Percentiles rank a stretch among this genome's conserved stretches.
Conservation (phyloP, 2,888 invertebrate genomes). For the Agonopterix alstromeriana region DNA sequence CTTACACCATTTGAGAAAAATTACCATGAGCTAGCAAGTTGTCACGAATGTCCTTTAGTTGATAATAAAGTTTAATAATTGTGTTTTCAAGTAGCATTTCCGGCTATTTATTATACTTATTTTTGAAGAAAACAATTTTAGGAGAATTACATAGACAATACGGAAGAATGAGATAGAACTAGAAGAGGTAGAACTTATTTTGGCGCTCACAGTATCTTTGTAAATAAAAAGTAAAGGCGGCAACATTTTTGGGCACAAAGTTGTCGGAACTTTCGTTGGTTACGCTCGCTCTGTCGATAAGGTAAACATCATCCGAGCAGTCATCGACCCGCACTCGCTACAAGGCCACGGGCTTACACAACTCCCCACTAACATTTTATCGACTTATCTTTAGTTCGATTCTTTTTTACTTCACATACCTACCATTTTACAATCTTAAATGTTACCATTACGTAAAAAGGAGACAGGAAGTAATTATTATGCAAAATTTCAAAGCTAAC, state of each 20-base stretch:
- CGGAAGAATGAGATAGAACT: too few species aligned
- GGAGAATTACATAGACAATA: too few species aligned
- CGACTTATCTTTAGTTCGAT: conserved; percentile 21
- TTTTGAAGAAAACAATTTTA: too few species aligned
- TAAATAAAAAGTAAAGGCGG: conserved; percentile 25
- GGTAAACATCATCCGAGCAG: conserved; percentile 63
- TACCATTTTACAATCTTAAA: neutral
- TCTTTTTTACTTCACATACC: conserved; percentile 4
- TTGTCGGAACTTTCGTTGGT: conserved; percentile 52
- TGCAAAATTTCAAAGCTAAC: conserved; percentile 19
- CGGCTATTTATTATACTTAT: too few species aligned
- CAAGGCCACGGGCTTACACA: conserved; percentile 71
- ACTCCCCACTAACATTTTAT: conserved; percentile 45
- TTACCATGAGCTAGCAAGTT: too few species aligned
- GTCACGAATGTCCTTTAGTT: too few species aligned
- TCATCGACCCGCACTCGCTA: conserved; percentile 55
- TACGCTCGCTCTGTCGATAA: conserved; percentile 52
- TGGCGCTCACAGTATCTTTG: conserved; percentile 9
- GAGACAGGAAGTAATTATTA: conserved; percentile 4
- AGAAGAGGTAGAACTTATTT: neutral
- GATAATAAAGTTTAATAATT: too few species aligned
- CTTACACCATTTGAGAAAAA: too few species aligned
- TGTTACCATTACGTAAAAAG: conserved; percentile 2
- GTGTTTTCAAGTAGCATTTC: too few species aligned
- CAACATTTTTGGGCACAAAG: conserved; percentile 32